Evolutionary conservation across 2,113 vertebrate genomes (phyloP).

Genomic region (Vulpes vulpes): DNA sequence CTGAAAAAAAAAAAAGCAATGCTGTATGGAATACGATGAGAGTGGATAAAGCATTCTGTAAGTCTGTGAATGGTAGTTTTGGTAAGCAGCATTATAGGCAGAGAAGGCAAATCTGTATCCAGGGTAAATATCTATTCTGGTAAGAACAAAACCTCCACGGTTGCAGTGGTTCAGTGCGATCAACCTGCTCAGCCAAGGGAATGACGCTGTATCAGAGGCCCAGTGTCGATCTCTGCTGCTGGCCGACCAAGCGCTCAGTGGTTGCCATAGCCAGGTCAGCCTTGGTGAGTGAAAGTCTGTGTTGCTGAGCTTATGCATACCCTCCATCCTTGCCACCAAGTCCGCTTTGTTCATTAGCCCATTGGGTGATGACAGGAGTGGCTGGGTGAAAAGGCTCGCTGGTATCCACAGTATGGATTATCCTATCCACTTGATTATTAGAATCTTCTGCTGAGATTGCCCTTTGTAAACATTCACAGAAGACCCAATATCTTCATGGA

Average conservation of each 20-base stretch:
- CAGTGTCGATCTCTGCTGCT: not conserved
- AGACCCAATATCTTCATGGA: not conserved
- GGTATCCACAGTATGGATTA: not conserved
- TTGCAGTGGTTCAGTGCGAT: not conserved
- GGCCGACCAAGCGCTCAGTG: not conserved
- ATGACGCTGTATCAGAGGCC: not conserved
- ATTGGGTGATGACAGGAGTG: not conserved
- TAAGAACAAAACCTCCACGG: not conserved
- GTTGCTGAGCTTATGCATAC: not conserved
- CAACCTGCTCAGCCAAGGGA: not conserved
- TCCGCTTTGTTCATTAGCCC: not conserved
- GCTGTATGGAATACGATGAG: not conserved
- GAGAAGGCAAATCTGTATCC: slow-evolving; percentile 9
- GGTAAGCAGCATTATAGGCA: not conserved
- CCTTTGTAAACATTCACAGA: not conserved
- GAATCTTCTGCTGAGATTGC: not conserved
- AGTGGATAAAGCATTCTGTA: not conserved
- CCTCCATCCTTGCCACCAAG: not conserved
- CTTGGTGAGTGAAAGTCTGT: not conserved
- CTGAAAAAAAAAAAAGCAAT: not conserved
- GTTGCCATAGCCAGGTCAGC: not conserved
- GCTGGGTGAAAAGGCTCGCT: not conserved
- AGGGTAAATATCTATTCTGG: not conserved
- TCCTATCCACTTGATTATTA: slow-evolving; percentile 14
- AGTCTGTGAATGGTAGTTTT: not conserved